Evolutionary conservation across 2,888 invertebrate species (phyloP).

Genomic region (Folsomia manolachei): DNA sequence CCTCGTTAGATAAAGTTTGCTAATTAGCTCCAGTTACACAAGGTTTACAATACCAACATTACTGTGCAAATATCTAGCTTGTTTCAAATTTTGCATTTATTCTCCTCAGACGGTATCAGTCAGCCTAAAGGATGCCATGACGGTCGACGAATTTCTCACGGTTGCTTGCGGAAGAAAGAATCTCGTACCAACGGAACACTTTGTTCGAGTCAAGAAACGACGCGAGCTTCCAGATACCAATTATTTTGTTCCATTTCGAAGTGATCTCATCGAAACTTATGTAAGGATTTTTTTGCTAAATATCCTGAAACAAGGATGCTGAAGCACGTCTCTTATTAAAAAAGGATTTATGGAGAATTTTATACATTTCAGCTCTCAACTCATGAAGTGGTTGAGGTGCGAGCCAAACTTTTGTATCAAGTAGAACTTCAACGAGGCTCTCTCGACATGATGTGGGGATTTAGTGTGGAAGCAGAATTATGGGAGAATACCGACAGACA

Average conservation of each 20-base stretch:
- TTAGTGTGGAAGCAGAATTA: slow-evolving; percentile 94
- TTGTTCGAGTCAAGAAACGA: slow-evolving; percentile 89
- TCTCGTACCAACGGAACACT: slow-evolving; percentile 91
- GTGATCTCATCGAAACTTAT: slow-evolving; percentile 91
- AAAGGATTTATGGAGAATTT: slow-evolving; percentile 3
- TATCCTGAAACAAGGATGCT: no score
- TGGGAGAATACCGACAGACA: slow-evolving; percentile 94
- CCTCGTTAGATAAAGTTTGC: no score
- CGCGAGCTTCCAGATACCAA: slow-evolving; percentile 93
- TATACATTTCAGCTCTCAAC: slow-evolving; percentile 70
- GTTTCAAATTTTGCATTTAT: no score
- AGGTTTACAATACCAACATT: no score
- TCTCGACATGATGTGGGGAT: slow-evolving; percentile 95
- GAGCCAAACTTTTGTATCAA: slow-evolving; percentile 94
- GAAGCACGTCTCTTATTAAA: no score
- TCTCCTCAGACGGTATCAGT: slow-evolving; percentile 67
- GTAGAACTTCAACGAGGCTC: slow-evolving; percentile 87
- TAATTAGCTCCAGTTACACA: no score
- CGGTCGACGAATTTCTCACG: slow-evolving; percentile 91
- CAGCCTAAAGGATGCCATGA: slow-evolving; percentile 85
- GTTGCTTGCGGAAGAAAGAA: slow-evolving; percentile 88
- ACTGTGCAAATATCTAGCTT: no score
- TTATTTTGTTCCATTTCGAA: slow-evolving; percentile 92
- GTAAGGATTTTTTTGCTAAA: slow-evolving; percentile 62
- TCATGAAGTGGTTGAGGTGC: slow-evolving; percentile 92